Conservation (phyloP, 1,140 invertebrate species). For the Penaeus indicus region DNA sequence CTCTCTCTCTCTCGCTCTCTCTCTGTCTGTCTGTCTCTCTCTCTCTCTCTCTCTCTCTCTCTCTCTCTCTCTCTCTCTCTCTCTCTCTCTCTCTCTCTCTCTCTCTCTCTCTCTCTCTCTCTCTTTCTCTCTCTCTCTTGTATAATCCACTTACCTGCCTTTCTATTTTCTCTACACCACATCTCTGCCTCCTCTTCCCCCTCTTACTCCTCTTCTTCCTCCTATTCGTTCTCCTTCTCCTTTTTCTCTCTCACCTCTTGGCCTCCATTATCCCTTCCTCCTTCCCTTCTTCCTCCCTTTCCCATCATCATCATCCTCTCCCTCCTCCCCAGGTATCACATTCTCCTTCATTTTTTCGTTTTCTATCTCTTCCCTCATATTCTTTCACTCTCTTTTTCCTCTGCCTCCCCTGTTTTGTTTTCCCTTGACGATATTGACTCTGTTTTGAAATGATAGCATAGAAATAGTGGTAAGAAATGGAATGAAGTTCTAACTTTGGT, state of each 20-base stretch:
- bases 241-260: background rate
- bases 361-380: background rate
- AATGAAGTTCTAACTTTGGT: too few relatives aligned
- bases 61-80: background rate
- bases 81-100: background rate
- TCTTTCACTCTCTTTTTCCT: constrained; percentile 1
- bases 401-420: background rate
- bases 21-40: background rate
- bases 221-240: background rate
- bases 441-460: background rate
- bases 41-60: background rate
- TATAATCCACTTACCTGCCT: background rate
- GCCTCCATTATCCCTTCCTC: background rate
- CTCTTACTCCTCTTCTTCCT: background rate
- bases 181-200: background rate
- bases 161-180: background rate
- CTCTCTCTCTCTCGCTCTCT: background rate
- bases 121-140: background rate
- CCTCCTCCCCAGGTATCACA: background rate
- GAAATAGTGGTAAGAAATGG: too few relatives aligned
- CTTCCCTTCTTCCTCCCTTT: background rate
- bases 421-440: background rate
- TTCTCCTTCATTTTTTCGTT: background rate
- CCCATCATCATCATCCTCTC: background rate
- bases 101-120: background rate